Base-by-base conservation (phyloP, 2,113 vertebrate species). In the Guaruba guarouba region DNA sequence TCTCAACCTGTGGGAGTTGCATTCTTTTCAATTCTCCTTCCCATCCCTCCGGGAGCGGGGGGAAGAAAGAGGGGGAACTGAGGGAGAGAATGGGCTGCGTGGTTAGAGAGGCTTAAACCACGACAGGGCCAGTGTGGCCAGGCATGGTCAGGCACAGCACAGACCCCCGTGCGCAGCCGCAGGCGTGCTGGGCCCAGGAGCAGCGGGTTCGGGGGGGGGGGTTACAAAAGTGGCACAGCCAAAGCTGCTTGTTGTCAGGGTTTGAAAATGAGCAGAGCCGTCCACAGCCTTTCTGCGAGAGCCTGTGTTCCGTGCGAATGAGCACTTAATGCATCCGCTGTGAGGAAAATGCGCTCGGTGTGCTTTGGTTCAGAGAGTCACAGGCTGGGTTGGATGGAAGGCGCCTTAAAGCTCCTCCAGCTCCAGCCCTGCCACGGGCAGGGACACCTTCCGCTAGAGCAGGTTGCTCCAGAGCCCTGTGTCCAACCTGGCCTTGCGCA, bases 261-360 rank as follows among this genome's bases (percentile, higher is more conserved):
- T 13, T 13, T 9, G 85, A 7, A 14, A 29, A 37, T 7, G 5
- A n/a, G 8, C 23, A 4, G 62, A 27, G 59, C 16, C 1, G 1
- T 1, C 2, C 2, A 10, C 17, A 10, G 46, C 68, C 49, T 1
- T 11, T 25, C n/a, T 16, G 54, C 2, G 17, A 17, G 15, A 18
- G 46, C 19, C 4, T 13, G 6, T 4, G 23, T 24, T 15, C 23
- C 20, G 0, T 1, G 16, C 29, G 4, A 3, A 43, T 5, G 3
- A 3, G n/a, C 10, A 0, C 0, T 17, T 25, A 61, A 28, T 0
- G 49, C 2, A 29, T 4, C 9, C 1, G 3, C 28, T 4, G 28
- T 9, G 62, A 24, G 24, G 10, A 27, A 37, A 23, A 4, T 0
- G 2, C 2, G 11, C 24, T 0, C 12, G 1, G 8, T 5, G 5